Base-by-base conservation (phyloP, 2,797 vertebrate species). In the Catharus ustulatus region DNA sequence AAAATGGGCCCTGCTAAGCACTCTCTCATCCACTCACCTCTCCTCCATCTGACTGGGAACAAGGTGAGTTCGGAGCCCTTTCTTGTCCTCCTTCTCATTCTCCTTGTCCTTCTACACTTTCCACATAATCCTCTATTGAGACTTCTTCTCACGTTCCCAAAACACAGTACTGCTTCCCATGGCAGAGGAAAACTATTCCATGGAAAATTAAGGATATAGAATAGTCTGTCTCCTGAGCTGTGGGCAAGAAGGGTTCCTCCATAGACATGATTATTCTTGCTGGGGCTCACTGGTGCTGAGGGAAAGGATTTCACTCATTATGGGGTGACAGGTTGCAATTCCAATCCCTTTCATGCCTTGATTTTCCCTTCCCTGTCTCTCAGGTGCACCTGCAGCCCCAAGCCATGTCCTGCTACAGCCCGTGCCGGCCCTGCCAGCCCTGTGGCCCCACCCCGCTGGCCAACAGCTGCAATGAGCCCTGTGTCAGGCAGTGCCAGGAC, bases 401-500 rank as follows among this genome's bases (percentile, higher is more conserved):
- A 43, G 75, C 2, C 61, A 78, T 78, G 75, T 78, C 76, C 62
- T 79, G 76, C 76, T 79, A 46, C 76, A 66, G 2, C 51, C 62
- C 51, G 27, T 79, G 76, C 76, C 62, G 4, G 20, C 75, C 77
- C 63, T 79, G 77, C 77, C 78, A 68, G 78, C 78, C 77, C 77
- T 80, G 63, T 4, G 77, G 77, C 29, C 80, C 80, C 29, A 72
- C 68, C 80, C 79, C 79, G n/a, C 79, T 82, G 80, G 81, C 43
- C 81, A 84, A 49, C 69, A 84, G 81, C 79, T 82, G 79, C 79
- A 82, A 62, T 32, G 78, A 71, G 78, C 4, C 32, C 55, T 80
- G 77, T 68, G 77, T 80, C 77, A 49, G 45, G 54, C 77, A 80
- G 77, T 68, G 77, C 77, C 77, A 80, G 59, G 59, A 62, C 38